These are phyloP conservation scores for Ranitomeya variabilis DNA, from an alignment of 2,113 vertebrate species.

Conservation along the genomic window DNA sequence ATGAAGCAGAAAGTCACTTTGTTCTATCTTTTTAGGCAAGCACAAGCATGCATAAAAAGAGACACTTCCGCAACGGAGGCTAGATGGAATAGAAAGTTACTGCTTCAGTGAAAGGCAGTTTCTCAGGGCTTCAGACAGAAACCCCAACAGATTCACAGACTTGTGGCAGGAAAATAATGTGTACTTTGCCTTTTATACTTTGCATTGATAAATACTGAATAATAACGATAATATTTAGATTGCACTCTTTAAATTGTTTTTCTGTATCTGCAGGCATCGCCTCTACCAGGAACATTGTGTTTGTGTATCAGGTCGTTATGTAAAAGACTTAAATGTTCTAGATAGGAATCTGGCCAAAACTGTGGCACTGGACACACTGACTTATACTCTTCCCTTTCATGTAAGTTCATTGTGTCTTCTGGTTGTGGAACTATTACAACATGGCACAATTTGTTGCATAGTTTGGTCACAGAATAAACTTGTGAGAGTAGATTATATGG, in stretches of 20 bases:
- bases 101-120: no score
- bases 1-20: no score
- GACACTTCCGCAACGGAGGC: no score
- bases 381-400: constrained; percentile 77
- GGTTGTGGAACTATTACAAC: not conserved
- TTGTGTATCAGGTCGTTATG: constrained; percentile 79
- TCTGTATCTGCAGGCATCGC: constrained; percentile 67
- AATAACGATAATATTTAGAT: not conserved
- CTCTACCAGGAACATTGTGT: constrained; percentile 78
- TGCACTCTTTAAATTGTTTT: not conserved
- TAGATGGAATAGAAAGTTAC: no score
- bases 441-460: no score
- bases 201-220: not conserved
- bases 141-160: no score
- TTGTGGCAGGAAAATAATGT: no score
- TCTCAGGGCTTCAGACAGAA: no score
- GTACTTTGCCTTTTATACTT: not conserved
- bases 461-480: no score
- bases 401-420: constrained; percentile 59
- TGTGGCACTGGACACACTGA: constrained; percentile 76
- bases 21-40: no score
- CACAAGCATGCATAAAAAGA: no score
- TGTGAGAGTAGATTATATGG: no score
- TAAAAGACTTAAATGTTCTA: constrained; percentile 77
- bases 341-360: constrained; percentile 77